These are phyloP conservation scores for Dioctria rufipes DNA, from an alignment of 2,888 invertebrate species.

Conservation along the genomic window DNA sequence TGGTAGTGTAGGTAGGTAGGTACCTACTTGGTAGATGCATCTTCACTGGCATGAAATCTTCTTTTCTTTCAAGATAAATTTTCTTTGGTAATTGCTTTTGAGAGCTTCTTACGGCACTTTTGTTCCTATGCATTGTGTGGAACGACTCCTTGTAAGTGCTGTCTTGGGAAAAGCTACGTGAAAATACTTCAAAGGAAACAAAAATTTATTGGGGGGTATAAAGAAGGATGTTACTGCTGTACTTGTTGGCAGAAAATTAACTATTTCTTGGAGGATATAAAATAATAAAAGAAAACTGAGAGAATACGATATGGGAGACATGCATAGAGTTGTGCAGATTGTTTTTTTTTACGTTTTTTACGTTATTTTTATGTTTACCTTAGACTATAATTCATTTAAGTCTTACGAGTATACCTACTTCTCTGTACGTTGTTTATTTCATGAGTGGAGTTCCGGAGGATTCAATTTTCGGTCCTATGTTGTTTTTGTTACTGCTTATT, in stretches of 20 bases:
- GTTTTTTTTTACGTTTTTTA: no score
- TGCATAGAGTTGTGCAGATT: no score
- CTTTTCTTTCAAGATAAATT: slow-evolving; percentile 41
- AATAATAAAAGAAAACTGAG: no score
- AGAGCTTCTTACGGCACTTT: slow-evolving; percentile 43
- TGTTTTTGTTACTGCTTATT: no score
- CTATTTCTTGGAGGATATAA: neutral
- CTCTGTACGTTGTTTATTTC: no score
- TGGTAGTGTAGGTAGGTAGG: neutral
- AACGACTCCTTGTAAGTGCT: slow-evolving; percentile 6
- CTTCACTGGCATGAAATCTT: slow-evolving; percentile 25
- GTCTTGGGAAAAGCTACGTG: slow-evolving; percentile 7
- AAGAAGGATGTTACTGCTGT: slow-evolving; percentile 7
- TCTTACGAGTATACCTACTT: no score
- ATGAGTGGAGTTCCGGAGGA: no score
- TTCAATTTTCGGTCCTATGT: no score
- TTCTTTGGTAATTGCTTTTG: slow-evolving; percentile 45
- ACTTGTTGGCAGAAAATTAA: slow-evolving; percentile 16
- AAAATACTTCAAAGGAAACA: neutral
- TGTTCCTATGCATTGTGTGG: slow-evolving; percentile 18
- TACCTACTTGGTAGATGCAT: slow-evolving; percentile 32
- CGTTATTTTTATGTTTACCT: no score
- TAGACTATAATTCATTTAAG: no score
- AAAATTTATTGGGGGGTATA: neutral
- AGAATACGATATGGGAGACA: no score